Base-by-base conservation (phyloP, 92 coral and sea anemone genomes). In the Epizoanthus stellaris region DNA sequence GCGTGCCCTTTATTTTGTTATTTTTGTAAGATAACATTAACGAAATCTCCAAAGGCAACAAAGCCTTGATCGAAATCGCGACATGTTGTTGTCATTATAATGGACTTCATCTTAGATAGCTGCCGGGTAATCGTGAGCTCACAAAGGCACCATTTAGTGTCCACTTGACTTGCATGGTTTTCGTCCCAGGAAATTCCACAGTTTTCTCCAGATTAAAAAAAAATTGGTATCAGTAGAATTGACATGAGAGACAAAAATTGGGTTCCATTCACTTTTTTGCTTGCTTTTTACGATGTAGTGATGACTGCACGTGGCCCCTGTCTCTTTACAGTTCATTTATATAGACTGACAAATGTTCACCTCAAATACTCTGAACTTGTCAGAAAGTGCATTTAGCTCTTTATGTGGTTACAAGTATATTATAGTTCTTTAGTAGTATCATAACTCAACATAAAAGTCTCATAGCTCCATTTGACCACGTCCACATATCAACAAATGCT, bases 401-500 rank as follows among this genome's bases (percentile, higher is more conserved):
- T 5, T 34, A 15, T 34, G 45, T 5, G 43, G 15, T 4, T 15
- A 38, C 56, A 52, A 9, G 56, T 9, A 6, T 52, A 52, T 9
- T 52, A 9, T 52, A 52, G 56, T 52, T 52, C 14, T 52, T 52
- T 52, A 52, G 56, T 52, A 52, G 56, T 13, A 11, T 7, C 56
- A 52, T 52, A 52, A 52, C 56, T 52, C 56, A 52, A 52, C 56
- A 52, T 52, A 1, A 13, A 52, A 52, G 56, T 6, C 56, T 52
- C 56, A 52, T 52, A 52, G 56, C 56, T 52, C 15, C 56, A 61
- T 79, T 42, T 17, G 65, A 62, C 43, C 43, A 45, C 71, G 65
- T 62, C 71, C 43, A 45, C 71, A 63, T 57, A 79, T 79, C 83
- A 79, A 62, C 83, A 79, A 63, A 79, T 63, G 65, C 40, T 64